Conservation (phyloP, 2,888 invertebrate species). For the Coremacera marginata region DNA sequence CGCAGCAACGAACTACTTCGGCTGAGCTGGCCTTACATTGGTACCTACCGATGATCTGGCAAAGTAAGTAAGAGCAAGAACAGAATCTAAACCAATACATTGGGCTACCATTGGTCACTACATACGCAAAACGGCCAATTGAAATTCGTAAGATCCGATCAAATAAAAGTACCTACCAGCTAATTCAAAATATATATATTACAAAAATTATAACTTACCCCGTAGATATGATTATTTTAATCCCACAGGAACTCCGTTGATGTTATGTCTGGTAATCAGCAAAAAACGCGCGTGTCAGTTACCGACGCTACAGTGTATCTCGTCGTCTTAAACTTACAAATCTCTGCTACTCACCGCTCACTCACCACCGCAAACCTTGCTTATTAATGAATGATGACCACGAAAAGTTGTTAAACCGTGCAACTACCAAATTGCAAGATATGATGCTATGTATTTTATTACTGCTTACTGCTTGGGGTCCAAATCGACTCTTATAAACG, state of each 20-base stretch:
- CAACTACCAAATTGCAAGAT: constrained; percentile 5
- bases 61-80: constrained; percentile 3
- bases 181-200: background rate
- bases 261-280: background rate
- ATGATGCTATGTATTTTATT: constrained; percentile 24
- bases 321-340: constrained; percentile 46
- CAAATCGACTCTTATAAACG: constrained; percentile 42
- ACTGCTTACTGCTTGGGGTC: constrained; percentile 22
- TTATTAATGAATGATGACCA: constrained; percentile 42
- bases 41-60: constrained; percentile 8
- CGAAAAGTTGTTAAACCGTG: constrained; percentile 6
- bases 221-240: background rate
- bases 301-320: constrained; percentile 23
- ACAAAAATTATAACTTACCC: constrained; percentile 15
- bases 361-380: constrained; percentile 37
- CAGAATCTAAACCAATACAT: constrained; percentile 18
- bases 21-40: constrained; percentile 23
- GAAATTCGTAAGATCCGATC: constrained; percentile 21
- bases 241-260: background rate
- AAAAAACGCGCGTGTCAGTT: background rate
- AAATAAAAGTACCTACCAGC: background rate
- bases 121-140: constrained; percentile 44
- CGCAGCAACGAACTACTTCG: constrained; percentile 33
- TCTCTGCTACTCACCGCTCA: constrained; percentile 44
- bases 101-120: constrained; percentile 44